Base-by-base conservation (phyloP, 2,113 vertebrate species). In the Sceloporus tristichus region DNA sequence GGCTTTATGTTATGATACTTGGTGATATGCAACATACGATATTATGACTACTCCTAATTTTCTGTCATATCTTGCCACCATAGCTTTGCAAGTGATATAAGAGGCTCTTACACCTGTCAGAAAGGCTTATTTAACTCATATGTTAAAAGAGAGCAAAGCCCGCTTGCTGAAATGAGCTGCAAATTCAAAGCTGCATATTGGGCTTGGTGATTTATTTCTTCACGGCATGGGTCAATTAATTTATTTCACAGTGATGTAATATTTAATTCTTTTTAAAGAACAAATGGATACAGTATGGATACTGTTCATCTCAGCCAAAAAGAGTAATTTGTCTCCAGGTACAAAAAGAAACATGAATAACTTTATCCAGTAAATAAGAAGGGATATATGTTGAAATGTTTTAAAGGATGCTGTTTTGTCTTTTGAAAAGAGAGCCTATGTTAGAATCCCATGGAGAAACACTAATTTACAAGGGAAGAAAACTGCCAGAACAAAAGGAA, bases 171-270 rank as follows among this genome's bases (percentile, higher is more conserved):
- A 94, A 95, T 93, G 90, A 95, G 95, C 93, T 95, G 89, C 93
- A 94, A 89, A 94, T 95, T 94, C 91, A 90, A 91, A 93, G 91
- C 82, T 95, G 91, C 92, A 84, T 93, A 92, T 93, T 94, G 94
- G 93, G 89, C 94, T 92, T 86, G 91, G 93, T 89, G 94, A 96
- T 94, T 96, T 96, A 96, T 96, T 95, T 95, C 86, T 96, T 96
- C 92, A 85, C 90, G 74, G 89, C 89, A 91, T 83, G 91, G 94
- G 91, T 94, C 95, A 95, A 96, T 97, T 96, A 95, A 96, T 97
- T 94, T 96, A 93, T 96, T 95, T 97, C 89, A 86, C 73, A 86
- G 88, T 89, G 91, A 96, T 87, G 82, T 93, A 93, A 96, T 95
- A 94, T 87, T 96, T 95, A 94, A 92, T 94, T 93, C 92, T 91